phyloP scores from a whole-genome alignment of 2,888 invertebrate genomes.

The Drosophila buzzatii region DNA sequence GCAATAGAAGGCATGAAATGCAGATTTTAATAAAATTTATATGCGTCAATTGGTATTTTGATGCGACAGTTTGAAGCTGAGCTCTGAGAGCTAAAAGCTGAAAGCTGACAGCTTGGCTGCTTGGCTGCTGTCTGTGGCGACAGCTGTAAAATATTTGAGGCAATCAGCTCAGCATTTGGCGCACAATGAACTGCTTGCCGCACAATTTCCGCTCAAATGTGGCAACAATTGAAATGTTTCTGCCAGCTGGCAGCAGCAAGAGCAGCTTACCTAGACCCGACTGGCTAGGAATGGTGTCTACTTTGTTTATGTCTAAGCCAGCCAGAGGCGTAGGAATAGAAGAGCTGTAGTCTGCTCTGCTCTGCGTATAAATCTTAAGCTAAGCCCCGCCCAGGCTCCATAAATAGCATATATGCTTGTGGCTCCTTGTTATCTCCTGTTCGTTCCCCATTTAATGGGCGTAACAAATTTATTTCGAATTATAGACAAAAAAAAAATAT shows the following conservation, averaged over 20 bases:
- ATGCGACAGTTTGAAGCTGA: slow-evolving; percentile 16
- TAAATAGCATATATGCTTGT: slow-evolving; percentile 50
- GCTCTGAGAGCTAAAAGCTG: slow-evolving; percentile 36
- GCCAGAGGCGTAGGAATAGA: slow-evolving; percentile 29
- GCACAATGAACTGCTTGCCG: slow-evolving; percentile 37
- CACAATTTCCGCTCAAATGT: slow-evolving; percentile 53
- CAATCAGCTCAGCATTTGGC: slow-evolving; percentile 54
- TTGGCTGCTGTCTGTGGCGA: slow-evolving; percentile 15
- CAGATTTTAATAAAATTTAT: slow-evolving; percentile 53
- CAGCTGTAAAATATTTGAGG: slow-evolving; percentile 61
- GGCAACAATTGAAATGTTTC: slow-evolving; percentile 65
- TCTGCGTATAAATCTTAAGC: slow-evolving; percentile 58
- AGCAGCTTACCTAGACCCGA: slow-evolving; percentile 61
- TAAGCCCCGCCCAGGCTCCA: slow-evolving; percentile 48
- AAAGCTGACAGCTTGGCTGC: slow-evolving; percentile 4
- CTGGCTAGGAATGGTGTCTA: slow-evolving; percentile 50
- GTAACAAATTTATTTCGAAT: slow-evolving; percentile 71
- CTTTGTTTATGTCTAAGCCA: slow-evolving; percentile 52
- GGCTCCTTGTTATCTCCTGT: slow-evolving; percentile 17
- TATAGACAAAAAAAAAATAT: slow-evolving; percentile 40
- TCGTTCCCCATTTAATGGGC: slow-evolving; percentile 52
- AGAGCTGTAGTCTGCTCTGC: slow-evolving; percentile 11
- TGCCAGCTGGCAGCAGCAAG: slow-evolving; percentile 14
- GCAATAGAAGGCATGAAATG: slow-evolving; percentile 1
- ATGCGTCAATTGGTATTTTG: slow-evolving; percentile 52